phyloP scores from a whole-genome alignment of 2,888 invertebrate genomes.

The Prosapia bicincta region DNA sequence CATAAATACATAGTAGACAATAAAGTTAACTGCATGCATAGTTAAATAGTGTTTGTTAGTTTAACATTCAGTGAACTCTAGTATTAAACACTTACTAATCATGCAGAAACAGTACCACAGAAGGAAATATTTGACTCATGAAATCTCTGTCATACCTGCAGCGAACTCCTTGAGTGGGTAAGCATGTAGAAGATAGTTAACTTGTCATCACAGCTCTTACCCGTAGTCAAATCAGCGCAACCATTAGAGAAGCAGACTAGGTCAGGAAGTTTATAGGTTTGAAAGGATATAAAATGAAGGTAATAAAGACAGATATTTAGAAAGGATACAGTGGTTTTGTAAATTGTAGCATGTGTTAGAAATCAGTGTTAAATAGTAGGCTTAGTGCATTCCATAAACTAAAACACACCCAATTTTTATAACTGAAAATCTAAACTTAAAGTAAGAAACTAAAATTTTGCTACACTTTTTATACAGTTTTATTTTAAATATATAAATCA shows the following conservation, averaged over 20 bases:
- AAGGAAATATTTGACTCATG: neutral
- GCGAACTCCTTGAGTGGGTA: constrained; percentile 3
- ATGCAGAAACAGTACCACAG: neutral
- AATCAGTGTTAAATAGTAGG: neutral
- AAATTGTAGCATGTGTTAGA: neutral
- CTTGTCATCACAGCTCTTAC: neutral
- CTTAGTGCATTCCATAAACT: constrained; percentile 2
- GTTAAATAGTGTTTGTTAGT: too few relatives aligned
- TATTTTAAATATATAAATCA: neutral
- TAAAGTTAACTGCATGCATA: too few relatives aligned
- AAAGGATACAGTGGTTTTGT: neutral
- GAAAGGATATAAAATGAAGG: too few relatives aligned
- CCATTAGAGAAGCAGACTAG: constrained; percentile 23
- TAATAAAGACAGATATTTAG: too few relatives aligned
- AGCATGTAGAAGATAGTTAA: constrained; percentile 12
- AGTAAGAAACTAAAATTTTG: neutral
- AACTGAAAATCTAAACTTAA: neutral
- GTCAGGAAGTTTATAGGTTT: neutral
- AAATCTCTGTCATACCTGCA: constrained; percentile 19
- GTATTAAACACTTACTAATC: neutral
- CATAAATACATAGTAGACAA: too few relatives aligned
- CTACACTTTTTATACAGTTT: neutral
- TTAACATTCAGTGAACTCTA: too few relatives aligned
- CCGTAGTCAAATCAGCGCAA: constrained; percentile 8
- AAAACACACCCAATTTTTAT: neutral